Percentiles rank a stretch among this genome's conserved stretches.
Conservation (phyloP, 2,888 invertebrate genomes). For the Limenitis camilla region DNA sequence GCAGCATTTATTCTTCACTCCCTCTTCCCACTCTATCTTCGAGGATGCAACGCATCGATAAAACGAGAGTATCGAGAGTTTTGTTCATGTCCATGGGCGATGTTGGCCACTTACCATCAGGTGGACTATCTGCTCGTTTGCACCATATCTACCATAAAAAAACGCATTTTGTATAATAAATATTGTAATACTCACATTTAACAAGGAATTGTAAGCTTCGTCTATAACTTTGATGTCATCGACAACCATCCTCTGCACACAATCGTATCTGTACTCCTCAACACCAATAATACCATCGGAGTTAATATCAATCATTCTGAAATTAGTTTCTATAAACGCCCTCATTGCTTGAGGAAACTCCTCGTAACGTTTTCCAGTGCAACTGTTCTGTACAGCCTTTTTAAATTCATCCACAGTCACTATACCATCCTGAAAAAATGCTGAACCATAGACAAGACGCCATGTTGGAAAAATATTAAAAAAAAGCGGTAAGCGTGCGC, state of each 20-base stretch:
- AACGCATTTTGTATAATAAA: too few relatives aligned
- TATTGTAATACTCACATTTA: conserved; percentile 77
- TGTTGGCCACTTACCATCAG: too few relatives aligned
- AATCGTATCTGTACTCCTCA: conserved; percentile 88
- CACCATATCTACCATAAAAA: too few relatives aligned
- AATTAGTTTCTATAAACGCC: conserved; percentile 89
- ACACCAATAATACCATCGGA: conserved; percentile 85
- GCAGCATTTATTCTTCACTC: too few relatives aligned
- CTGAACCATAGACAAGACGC: conserved; percentile 19
- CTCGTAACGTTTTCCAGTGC: conserved; percentile 83
- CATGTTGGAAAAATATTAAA: conserved; percentile 10
- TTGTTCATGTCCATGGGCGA: too few relatives aligned
- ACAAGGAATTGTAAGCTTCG: conserved; percentile 82
- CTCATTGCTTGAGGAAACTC: conserved; percentile 91
- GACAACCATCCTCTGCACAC: conserved; percentile 85
- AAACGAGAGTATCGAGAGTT: too few relatives aligned
- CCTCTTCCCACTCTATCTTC: too few relatives aligned
- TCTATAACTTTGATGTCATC: conserved; percentile 84
- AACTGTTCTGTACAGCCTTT: conserved; percentile 84
- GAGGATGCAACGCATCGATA: too few relatives aligned
- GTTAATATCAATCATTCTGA: conserved; percentile 86
- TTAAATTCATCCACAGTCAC: conserved; percentile 89
- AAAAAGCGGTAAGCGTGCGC: conserved; percentile 39
- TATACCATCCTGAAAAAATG: conserved; percentile 80
- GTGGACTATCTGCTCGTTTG: too few relatives aligned